These are phyloP conservation scores for Moxostoma hubbsi DNA, from an alignment of 2,797 vertebrate species.

Conservation along the genomic window DNA sequence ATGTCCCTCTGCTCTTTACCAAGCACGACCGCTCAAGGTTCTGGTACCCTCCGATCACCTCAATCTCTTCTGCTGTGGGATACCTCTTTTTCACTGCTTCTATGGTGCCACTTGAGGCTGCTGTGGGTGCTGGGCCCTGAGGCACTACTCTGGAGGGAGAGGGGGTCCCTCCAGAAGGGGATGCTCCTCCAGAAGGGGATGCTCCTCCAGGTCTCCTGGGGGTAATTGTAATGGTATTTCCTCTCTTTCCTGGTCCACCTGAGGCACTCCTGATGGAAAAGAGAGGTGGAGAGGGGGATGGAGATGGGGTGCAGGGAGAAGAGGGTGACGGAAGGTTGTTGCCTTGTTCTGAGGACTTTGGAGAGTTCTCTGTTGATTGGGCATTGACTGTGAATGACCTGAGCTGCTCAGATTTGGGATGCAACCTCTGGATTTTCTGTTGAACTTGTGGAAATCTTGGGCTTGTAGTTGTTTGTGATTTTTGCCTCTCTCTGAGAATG, in stretches of 20 bases:
- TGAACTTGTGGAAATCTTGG: slow-evolving; percentile 44
- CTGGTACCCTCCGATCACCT: slow-evolving; percentile 91
- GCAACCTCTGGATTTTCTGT: slow-evolving; percentile 53
- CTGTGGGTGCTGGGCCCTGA: slow-evolving; percentile 30
- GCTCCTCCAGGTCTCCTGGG: slow-evolving; percentile 71
- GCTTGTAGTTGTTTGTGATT: slow-evolving; percentile 36
- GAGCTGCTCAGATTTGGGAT: slow-evolving; percentile 57
- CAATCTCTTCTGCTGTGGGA: slow-evolving; percentile 89
- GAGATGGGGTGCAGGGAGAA: slow-evolving; percentile 65
- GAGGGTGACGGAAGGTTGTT: slow-evolving; percentile 61
- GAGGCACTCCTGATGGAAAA: slow-evolving; percentile 77
- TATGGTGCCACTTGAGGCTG: slow-evolving; percentile 30
- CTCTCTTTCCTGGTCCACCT: slow-evolving; percentile 78
- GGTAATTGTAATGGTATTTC: slow-evolving; percentile 87
- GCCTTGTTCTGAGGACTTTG: slow-evolving; percentile 54
- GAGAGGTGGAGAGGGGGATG: slow-evolving; percentile 43
- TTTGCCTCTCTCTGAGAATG: slow-evolving; percentile 52
- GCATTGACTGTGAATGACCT: slow-evolving; percentile 57
- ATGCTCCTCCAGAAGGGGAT: slow-evolving; percentile 11
- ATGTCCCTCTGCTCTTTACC: slow-evolving; percentile 77
- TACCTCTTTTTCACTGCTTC: slow-evolving; percentile 82
- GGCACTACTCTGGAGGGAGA: slow-evolving; percentile 44
- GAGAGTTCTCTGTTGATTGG: slow-evolving; percentile 63
- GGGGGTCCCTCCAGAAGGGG: background rate
- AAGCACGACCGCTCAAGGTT: slow-evolving; percentile 87